Evolutionary conservation across 2,888 invertebrate species (phyloP).

Genomic region (Diaphora mendica): DNA sequence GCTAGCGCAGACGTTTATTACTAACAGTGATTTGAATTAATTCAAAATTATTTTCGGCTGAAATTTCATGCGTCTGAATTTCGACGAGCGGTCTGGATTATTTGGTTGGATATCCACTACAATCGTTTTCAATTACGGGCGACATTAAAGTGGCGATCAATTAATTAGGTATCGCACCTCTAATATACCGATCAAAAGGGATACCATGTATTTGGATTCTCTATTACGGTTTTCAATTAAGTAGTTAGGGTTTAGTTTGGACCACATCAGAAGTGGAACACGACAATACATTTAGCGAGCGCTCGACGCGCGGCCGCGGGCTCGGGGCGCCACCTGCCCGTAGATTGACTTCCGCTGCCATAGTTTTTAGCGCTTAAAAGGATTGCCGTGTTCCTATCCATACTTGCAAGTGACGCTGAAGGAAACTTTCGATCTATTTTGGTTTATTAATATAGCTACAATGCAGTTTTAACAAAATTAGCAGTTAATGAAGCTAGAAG

Average conservation of each 20-base stretch:
- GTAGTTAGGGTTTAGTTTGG: slow-evolving; percentile 80
- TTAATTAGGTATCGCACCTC: slow-evolving; percentile 71
- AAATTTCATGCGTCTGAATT: slow-evolving; percentile 54
- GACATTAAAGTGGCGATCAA: slow-evolving; percentile 63
- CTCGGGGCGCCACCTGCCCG: slow-evolving; percentile 60
- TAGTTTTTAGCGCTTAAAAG: slow-evolving; percentile 83
- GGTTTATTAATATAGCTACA: slow-evolving; percentile 29
- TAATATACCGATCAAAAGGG: slow-evolving; percentile 77
- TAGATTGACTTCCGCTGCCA: slow-evolving; percentile 74
- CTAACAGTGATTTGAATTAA: slow-evolving; percentile 82
- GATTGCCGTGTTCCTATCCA: slow-evolving; percentile 83
- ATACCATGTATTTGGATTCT: slow-evolving; percentile 79
- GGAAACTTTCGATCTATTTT: slow-evolving; percentile 54
- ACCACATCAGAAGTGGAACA: slow-evolving; percentile 78
- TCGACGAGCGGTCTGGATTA: slow-evolving; percentile 35
- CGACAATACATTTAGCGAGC: slow-evolving; percentile 81
- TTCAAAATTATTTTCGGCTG: slow-evolving; percentile 68
- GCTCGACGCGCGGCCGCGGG: slow-evolving; percentile 57
- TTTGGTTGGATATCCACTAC: slow-evolving; percentile 45
- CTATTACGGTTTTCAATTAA: slow-evolving; percentile 84
- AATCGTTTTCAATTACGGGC: slow-evolving; percentile 61
- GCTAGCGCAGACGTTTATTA: slow-evolving; percentile 82
- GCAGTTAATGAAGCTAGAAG: slow-evolving; percentile 24
- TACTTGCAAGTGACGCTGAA: slow-evolving; percentile 66
- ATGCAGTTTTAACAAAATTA: slow-evolving; percentile 2